Evolutionary conservation across 2,797 vertebrate genomes (phyloP).

Genomic region (Miopithecus talapoin): DNA sequence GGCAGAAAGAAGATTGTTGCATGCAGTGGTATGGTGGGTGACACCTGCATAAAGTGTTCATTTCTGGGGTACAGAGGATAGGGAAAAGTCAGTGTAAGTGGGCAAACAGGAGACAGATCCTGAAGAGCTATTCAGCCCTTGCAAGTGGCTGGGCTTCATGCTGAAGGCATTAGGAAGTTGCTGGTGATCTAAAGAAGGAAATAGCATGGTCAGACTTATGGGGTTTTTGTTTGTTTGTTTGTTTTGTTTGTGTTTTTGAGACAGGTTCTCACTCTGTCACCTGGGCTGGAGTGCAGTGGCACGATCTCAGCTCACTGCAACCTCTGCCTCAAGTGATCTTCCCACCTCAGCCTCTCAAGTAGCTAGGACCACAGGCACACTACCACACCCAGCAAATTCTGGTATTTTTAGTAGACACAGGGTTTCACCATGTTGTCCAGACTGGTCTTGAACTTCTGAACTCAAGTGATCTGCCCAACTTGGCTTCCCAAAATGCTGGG

Average conservation of each 20-base stretch:
- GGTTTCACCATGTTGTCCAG: neutral
- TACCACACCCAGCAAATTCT: neutral
- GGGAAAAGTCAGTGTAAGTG: neutral
- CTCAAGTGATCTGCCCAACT: neutral
- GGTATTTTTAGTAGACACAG: neutral
- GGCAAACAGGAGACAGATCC: fast-evolving
- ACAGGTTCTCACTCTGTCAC: neutral
- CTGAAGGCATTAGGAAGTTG: neutral
- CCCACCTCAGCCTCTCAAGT: neutral
- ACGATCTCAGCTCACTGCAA: neutral
- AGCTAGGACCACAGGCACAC: neutral
- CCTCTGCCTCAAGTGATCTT: neutral
- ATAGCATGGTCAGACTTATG: neutral
- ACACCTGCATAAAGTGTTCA: neutral
- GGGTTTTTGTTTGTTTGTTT: too few species aligned
- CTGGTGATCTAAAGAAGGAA: neutral
- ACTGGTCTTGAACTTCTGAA: neutral
- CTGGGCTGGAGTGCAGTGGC: neutral
- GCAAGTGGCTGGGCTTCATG: neutral
- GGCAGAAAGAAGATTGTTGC: neutral
- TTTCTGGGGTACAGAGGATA: neutral
- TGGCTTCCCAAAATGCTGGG: neutral
- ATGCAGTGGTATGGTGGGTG: too few species aligned
- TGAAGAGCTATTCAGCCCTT: neutral
- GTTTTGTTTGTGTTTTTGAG: neutral